Base-by-base conservation (phyloP, 2,797 vertebrate species). In the Coracias cyanogaster region DNA sequence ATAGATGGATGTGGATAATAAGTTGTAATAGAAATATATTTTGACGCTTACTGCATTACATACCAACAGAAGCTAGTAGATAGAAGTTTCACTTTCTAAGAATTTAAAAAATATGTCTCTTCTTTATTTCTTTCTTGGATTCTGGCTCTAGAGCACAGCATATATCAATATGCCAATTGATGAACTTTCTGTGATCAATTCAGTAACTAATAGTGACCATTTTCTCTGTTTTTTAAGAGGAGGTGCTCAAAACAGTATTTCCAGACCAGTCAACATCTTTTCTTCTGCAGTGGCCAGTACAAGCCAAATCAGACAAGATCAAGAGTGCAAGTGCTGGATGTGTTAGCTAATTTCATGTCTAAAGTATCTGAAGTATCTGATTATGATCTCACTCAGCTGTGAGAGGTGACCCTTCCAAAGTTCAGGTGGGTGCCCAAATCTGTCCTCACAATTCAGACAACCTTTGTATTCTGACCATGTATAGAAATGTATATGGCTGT, bases 11-110 rank as follows among this genome's bases (percentile, higher is more conserved):
- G 29, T 64, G 76, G 57, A 60, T 45, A 79, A 25, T 62, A 86
- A 52, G 25, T 87, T 95, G 67, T 77, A 89, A 41, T 55, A 89
- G 76, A 89, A 92, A 80, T 17, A 26, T 69, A 69, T 93, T 97
- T 90, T 71, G 66, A 78, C 37, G 39, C 28, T 78, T 91, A 52
- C 21, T 67, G 18, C 24, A 7, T 69, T 95, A 39, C 48, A 76
- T 70, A 58, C 24, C 29, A 76, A 62, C 4, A 83, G 58, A 78
- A 91, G 12, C 28, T 74, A 18, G 24, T 28, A n/a, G 26, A n/a
- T 16, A 71, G 29, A 78, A 81, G 60, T 79, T 95, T 87, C 45
- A 28, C n/a, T 93, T 93, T 77, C 49, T 80, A 72, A 93, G 73
- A 76, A 37, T 69, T 94, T 92, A 15, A 6, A 45, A 86, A 89